A percentile compares a stretch with the other conserved stretches of the same genome.
Evolutionary conservation across 2,113 vertebrate genomes (phyloP).

Genomic region (Petroica traversi): DNA sequence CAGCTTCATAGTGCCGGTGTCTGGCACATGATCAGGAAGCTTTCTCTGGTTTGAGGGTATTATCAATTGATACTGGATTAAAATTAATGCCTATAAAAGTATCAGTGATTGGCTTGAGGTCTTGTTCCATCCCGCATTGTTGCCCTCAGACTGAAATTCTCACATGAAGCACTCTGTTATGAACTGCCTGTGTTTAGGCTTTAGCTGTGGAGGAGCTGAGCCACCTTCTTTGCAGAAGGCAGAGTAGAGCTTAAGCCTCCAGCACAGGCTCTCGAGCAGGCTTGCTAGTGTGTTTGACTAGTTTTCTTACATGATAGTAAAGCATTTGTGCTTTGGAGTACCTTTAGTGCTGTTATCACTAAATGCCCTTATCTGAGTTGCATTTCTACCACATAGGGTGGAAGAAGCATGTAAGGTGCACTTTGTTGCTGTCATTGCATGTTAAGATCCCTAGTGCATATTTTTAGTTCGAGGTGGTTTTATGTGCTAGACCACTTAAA

Average conservation of each 20-base stretch:
- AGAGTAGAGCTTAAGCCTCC: neutral
- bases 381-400: neutral
- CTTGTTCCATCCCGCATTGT: neutral
- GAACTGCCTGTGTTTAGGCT: neutral
- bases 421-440: neutral
- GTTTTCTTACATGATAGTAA: neutral
- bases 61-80: neutral
- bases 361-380: neutral
- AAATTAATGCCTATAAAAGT: neutral
- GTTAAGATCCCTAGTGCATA: rapidly evolving
- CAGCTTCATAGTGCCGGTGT: neutral
- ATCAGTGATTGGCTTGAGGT: neutral
- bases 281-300: neutral
- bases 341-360: neutral
- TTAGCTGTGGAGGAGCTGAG: neutral
- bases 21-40: neutral
- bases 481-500: neutral
- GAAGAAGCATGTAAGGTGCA: neutral
- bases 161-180: neutral
- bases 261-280: neutral
- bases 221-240: neutral
- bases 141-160: neutral
- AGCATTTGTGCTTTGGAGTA: neutral
- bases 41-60: neutral
- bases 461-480: neutral